Base-by-base conservation (phyloP, 2,797 vertebrate genomes). In the Girardinus metallicus region DNA sequence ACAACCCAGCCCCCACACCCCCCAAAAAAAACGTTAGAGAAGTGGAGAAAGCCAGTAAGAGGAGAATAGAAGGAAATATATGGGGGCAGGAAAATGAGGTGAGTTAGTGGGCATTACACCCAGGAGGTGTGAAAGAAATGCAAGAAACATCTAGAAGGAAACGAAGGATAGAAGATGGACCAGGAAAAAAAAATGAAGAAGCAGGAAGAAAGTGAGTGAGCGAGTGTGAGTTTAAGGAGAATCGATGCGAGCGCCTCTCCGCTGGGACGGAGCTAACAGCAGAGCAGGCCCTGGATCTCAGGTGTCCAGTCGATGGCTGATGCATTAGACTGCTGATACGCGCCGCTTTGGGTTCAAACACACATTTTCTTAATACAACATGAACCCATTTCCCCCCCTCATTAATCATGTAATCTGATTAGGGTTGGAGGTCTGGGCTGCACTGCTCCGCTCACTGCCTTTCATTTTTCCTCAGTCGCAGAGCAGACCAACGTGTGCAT, bases 331-430 rank as follows among this genome's bases (percentile, higher is more conserved):
- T 89, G 92, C 94, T 92, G 93, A 94, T 94, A 91, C 90, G 84
- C 87, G 66, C 93, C 68, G 92, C 95, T 96, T 95, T 95, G 95
- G 95, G 94, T 96, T 96, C 95, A 96, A 96, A 96, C 95, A 96
- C 95, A 95, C 96, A 95, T 95, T 96, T 96, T 96, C 95, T 96
- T 96, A 95, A 96, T 96, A 96, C 95, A 96, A 95, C 96, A 96
- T 91, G 94, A 96, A 93, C 94, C 94, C 93, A 95, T 95, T 95
- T 96, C 95, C 95, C 94, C 85, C 90, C 87, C 90, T 96, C 96
- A 96, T 96, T 96, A 96, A 96, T 96, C 95, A 96, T 96, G 95
- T 95, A 96, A 95, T 92, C 84, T 83, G 94, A 95, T 95, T 96
- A 95, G 83, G 87, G 87, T 87, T 80, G 5, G 85, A 86, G 87